phyloP scores from a whole-genome alignment of 23 tunicate species.

The Corella eumyota region DNA sequence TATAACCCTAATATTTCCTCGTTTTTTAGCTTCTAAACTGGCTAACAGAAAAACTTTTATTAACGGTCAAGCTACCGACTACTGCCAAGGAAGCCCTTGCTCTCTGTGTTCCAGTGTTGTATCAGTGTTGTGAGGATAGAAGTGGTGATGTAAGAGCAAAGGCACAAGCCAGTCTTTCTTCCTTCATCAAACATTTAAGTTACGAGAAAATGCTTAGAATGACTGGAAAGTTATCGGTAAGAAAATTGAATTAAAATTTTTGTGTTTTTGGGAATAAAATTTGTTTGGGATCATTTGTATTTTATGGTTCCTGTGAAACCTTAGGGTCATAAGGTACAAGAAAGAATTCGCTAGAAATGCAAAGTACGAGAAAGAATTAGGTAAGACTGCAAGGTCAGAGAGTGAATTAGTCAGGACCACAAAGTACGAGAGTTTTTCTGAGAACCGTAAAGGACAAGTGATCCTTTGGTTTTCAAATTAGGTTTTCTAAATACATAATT shows the following conservation, averaged over 20 bases:
- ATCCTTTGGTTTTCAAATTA: too few relatives aligned
- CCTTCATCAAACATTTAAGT: conserved; percentile 25
- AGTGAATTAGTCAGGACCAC: too few relatives aligned
- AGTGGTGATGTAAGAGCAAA: conserved; percentile 35
- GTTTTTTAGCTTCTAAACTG: conserved; percentile 16
- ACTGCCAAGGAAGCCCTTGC: conserved; percentile 18
- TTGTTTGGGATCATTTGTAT: too few relatives aligned
- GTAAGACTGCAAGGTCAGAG: too few relatives aligned
- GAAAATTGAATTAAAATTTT: neutral
- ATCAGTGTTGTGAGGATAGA: conserved; percentile 43
- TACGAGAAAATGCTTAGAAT: conserved; percentile 19
- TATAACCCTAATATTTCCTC: too few relatives aligned
- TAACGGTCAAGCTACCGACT: conserved; percentile 2
- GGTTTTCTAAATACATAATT: too few relatives aligned
- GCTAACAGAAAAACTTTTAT: conserved; percentile 32
- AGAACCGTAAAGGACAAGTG: too few relatives aligned
- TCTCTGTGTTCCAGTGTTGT: conserved; percentile 19
- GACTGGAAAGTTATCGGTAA: conserved; percentile 8
- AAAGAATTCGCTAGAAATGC: too few relatives aligned
- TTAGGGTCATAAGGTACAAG: too few relatives aligned
- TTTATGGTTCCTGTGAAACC: too few relatives aligned
- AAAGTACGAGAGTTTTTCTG: too few relatives aligned
- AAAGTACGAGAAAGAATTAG: too few relatives aligned
- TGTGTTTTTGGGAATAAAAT: neutral
- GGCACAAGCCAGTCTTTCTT: conserved; percentile 32